Percentiles rank a stretch among this genome's conserved stretches.
Evolutionary conservation across 2,113 vertebrate species (phyloP).

Genomic region (Sprattus sprattus): DNA sequence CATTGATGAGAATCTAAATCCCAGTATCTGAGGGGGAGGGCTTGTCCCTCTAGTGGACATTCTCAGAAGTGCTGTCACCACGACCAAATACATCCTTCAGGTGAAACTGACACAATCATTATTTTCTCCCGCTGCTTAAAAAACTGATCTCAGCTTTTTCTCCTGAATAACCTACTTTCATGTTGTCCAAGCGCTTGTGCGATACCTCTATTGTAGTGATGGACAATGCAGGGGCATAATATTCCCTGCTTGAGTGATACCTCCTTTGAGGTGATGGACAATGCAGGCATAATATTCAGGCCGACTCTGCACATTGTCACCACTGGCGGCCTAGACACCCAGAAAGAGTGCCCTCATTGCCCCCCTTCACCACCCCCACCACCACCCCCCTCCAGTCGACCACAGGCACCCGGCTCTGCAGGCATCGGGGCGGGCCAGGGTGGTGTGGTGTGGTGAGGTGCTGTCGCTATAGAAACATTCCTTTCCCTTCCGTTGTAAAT

Average conservation of each 20-base stretch:
- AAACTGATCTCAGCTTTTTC: neutral
- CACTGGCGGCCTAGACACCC: neutral
- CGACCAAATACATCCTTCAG: neutral
- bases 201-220: neutral
- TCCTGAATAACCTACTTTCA: neutral
- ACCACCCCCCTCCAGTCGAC: neutral
- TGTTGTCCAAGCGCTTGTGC: neutral
- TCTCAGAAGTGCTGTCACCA: neutral
- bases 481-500: slow-evolving; percentile 2
- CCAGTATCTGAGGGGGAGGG: neutral
- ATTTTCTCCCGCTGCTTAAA: neutral
- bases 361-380: neutral
- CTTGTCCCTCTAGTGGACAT: slow-evolving; percentile 9
- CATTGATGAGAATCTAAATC: neutral
- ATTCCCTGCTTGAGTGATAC: neutral
- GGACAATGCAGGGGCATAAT: neutral
- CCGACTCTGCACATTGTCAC: neutral
- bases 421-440: neutral
- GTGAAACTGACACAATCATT: neutral
- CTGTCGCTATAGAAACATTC: slow-evolving; percentile 16
- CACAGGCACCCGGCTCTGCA: neutral
- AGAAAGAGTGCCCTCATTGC: neutral
- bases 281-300: neutral
- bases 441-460: neutral
- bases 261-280: neutral